A percentile compares a stretch with the other conserved stretches of the same genome.
These are phyloP conservation scores for Ophiothrix spiculata DNA, from an alignment of 35 echinoderm and acorn worm genomes.

Conservation along the genomic window DNA sequence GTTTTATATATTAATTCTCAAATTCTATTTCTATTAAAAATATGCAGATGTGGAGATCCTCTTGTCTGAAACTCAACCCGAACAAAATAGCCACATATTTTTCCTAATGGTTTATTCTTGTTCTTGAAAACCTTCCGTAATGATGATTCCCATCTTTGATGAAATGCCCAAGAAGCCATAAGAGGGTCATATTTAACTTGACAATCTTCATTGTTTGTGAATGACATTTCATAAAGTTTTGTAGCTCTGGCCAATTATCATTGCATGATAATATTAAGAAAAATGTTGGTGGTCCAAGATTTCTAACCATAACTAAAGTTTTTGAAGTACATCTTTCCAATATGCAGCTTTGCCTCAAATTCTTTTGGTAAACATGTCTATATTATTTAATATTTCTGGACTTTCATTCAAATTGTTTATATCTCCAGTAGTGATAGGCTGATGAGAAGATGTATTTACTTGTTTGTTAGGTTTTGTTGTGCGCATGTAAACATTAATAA, in stretches of 20 bases:
- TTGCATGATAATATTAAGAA: background rate
- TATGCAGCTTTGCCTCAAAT: background rate
- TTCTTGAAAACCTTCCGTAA: background rate
- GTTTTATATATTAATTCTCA: background rate
- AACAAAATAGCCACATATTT: background rate
- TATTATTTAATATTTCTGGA: background rate
- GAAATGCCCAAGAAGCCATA: background rate
- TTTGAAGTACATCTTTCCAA: slow-evolving; percentile 1
- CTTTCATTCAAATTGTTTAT: background rate
- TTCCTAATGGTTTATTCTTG: background rate
- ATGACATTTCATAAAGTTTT: background rate
- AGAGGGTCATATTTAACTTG: background rate
- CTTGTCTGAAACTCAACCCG: background rate
- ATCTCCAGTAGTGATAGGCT: background rate
- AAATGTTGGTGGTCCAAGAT: background rate
- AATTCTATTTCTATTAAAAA: background rate
- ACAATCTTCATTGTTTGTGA: background rate
- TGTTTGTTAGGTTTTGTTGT: background rate
- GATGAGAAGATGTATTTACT: background rate
- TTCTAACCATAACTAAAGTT: background rate
- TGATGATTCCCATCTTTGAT: background rate
- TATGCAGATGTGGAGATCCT: background rate
- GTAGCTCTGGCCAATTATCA: slow-evolving; percentile 1
- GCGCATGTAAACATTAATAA: background rate
- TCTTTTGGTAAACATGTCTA: background rate